Conservation (phyloP, 2,113 vertebrate genomes). For the Malurus elegans region DNA sequence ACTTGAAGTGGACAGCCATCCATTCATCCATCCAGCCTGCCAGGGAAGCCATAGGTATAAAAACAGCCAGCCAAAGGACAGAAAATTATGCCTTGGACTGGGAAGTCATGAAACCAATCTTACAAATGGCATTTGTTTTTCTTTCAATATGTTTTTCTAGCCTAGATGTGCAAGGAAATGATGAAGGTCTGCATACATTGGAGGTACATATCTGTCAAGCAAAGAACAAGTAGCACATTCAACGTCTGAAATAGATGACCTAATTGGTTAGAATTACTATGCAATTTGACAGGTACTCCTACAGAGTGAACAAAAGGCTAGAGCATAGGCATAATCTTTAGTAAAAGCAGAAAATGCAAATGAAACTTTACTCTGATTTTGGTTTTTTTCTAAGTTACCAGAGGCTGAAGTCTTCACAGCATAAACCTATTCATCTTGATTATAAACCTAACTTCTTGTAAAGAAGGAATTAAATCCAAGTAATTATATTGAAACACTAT, state of each 20-base stretch:
- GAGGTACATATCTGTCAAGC: neutral
- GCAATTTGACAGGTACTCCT: neutral
- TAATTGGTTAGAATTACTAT: neutral
- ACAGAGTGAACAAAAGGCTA: neutral
- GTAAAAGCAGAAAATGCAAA: neutral
- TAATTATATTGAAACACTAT: neutral
- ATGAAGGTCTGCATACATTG: fast-evolving
- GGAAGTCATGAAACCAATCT: neutral
- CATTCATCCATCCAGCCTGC: too few species aligned
- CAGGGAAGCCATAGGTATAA: neutral
- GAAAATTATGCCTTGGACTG: neutral
- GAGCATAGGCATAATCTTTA: neutral
- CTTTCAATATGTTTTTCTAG: neutral
- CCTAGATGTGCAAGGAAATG: neutral
- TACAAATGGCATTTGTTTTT: neutral
- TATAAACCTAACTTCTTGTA: neutral
- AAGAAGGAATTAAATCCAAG: neutral
- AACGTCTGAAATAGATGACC: neutral
- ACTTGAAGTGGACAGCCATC: neutral
- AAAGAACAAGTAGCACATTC: neutral
- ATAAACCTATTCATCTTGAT: neutral
- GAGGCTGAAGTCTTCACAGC: neutral
- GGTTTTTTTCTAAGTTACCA: neutral
- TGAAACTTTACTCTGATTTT: neutral
- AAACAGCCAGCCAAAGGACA: neutral